These are phyloP conservation scores for Abrostola triplasia DNA, from an alignment of 2,888 invertebrate species.

Conservation along the genomic window DNA sequence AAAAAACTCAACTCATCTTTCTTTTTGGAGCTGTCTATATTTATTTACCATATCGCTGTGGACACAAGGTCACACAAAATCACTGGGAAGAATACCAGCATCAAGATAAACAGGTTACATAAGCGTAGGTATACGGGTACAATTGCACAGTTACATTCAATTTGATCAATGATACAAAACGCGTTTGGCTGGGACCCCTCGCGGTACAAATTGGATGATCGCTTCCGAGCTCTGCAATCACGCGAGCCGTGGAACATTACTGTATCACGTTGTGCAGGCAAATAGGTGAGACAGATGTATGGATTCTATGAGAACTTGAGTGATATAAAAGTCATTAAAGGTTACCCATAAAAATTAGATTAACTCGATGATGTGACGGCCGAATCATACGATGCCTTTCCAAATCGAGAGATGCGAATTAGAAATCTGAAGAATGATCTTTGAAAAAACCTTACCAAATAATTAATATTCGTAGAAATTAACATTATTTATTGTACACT, in stretches of 20 bases:
- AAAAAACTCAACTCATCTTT: too few relatives aligned
- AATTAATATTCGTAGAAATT: too few relatives aligned
- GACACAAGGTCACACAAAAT: not conserved
- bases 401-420: too few relatives aligned
- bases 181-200: constrained; percentile 46
- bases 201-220: constrained; percentile 68
- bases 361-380: too few relatives aligned
- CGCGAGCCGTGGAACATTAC: constrained; percentile 24
- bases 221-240: constrained; percentile 64
- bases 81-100: constrained; percentile 7
- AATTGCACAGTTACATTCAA: constrained; percentile 43
- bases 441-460: too few relatives aligned
- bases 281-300: constrained; percentile 26
- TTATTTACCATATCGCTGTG: not conserved
- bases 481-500: too few relatives aligned
- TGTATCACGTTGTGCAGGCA: constrained; percentile 19
- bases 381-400: too few relatives aligned
- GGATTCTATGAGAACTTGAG: constrained; percentile 33
- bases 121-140: constrained; percentile 13
- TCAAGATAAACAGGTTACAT: constrained; percentile 7
- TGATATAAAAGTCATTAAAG: constrained; percentile 1
- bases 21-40: too few relatives aligned
- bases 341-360: too few relatives aligned
- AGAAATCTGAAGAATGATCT: too few relatives aligned
- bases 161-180: constrained; percentile 49